phyloP scores from a whole-genome alignment of 1,140 invertebrate genomes.

The Agrilus planipennis region DNA sequence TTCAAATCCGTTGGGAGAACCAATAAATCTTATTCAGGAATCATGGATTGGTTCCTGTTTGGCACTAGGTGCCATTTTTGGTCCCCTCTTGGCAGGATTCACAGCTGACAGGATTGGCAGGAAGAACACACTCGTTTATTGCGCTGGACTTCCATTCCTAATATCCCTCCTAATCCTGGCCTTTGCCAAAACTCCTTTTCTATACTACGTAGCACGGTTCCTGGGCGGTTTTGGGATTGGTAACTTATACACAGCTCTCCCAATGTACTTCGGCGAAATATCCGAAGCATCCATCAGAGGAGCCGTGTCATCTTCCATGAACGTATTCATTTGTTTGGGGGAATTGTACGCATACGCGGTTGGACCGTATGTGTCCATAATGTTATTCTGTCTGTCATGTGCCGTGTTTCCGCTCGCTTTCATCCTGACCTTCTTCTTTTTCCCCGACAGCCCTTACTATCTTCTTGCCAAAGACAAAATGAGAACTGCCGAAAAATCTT shows the following conservation, averaged over 20 bases:
- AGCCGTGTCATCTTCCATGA: slow-evolving; percentile 16
- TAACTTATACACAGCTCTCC: slow-evolving; percentile 37
- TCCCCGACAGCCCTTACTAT: slow-evolving; percentile 62
- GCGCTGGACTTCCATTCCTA: slow-evolving; percentile 27
- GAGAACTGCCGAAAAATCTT: slow-evolving; percentile 10
- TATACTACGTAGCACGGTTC: slow-evolving; percentile 31
- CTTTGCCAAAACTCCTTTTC: slow-evolving; percentile 24
- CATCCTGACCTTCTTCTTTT: slow-evolving; percentile 36
- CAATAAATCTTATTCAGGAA: slow-evolving; percentile 37
- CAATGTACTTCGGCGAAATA: slow-evolving; percentile 40
- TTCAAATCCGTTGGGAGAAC: slow-evolving; percentile 19
- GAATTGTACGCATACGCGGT: slow-evolving; percentile 38
- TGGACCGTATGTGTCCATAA: slow-evolving; percentile 46
- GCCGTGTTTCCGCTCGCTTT: slow-evolving; percentile 37
- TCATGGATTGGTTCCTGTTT: slow-evolving; percentile 74
- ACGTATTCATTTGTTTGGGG: slow-evolving; percentile 21
- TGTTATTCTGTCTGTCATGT: slow-evolving; percentile 37
- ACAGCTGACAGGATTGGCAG: slow-evolving; percentile 31
- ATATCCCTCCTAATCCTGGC: slow-evolving; percentile 31
- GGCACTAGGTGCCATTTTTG: slow-evolving; percentile 59
- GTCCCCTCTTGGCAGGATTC: slow-evolving; percentile 31
- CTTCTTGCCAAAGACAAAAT: slow-evolving; percentile 10
- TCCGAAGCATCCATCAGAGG: slow-evolving; percentile 28
- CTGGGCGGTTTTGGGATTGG: slow-evolving; percentile 36
- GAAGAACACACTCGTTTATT: slow-evolving; percentile 29